Evolutionary conservation across 2,113 vertebrate species (phyloP), one percentile per base, ranked within the genome.

Genomic region (Peromyscus californicus): DNA sequence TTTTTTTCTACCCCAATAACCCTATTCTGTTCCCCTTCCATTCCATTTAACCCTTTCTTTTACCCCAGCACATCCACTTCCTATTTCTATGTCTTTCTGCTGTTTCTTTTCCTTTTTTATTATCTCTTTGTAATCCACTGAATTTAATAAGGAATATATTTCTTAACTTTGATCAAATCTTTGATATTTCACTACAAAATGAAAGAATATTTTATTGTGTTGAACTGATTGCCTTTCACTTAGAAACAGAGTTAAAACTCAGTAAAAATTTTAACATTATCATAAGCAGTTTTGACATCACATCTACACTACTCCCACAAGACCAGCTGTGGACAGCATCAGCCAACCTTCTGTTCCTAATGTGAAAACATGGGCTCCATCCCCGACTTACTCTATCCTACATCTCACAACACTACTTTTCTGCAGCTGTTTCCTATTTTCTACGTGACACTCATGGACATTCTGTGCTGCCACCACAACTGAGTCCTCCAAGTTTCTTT

Each of bases 321-420:
- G 45, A 51, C 29, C 45, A 79, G 45, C 45, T 51, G 29, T 51
- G 79, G 33, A 80, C 13, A 42, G 3, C 48, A 65, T 29, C 51
- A 36, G 59, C 42, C 70, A 63, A 19, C 51, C 11, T 63, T 45
- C 21, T 24, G 22, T 69, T 70, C 63, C 45, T 11, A 45, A 5
- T 29, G 33, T 74, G 48, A 80, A 31, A 75, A 29, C 2, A 13
- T 2, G 3, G 17, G 10, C 33, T 33, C 16, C 33, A 65, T 5
- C 26, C n/a, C 6, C 2, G 8, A 36, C 33, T 54, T 11, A 12
- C 15, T 33, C 51, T 39, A 12, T 1, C 0, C 16, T 48, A 1
- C 48, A 6, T 82, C 48, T 22, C 36, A 31, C 39, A 21, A 21
- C 29, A 8, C 29, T 45, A 59, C 42, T n/a, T 89, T 29, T 54